Evolutionary conservation across 2,888 invertebrate species (phyloP), one percentile per base, ranked within the genome.

Genomic region (Netelia fuscicornis): DNA sequence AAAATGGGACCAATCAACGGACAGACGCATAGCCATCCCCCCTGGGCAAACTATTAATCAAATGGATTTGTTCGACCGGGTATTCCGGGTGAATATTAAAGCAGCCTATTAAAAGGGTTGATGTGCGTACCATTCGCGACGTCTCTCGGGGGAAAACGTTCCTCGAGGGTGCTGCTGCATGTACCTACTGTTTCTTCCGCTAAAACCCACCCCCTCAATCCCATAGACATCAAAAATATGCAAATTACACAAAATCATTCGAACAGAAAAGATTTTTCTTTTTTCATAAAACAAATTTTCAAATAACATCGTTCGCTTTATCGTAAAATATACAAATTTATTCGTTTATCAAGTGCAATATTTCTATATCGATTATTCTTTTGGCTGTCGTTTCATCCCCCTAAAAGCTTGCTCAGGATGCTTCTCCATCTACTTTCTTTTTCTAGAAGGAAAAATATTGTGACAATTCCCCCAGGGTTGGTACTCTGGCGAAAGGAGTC

Each of bases 21-120:
- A 25, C 60, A 68, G 77, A 48, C 68, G 54, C 37, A 25, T 10
- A 42, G 37, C 23, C 13, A 81, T 44, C 0, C 68, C 85, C 81
- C 85, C 30, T 82, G 85, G 82, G 85, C 71, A 85, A 85, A 85
- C 87, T 90, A 89, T 91, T 91, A 91, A 92, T 90, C 90, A 90
- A 86, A 86, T 86, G 89, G 89, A 89, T 88, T 90, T 89, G 91
- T 91, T 89, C 87, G 83, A 30, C 78, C 70, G 77, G 83, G 86
- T 86, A 88, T 88, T 88, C 75, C 86, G 88, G 89, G 84, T 90
- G 91, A 91, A 92, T 91, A 91, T 90, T 91, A 88, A 90, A 91
- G 87, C 86, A 88, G 87, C 70, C 70, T 85, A 84, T 89, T 88
- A 85, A 86, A 89, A 88, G 91, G 91, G 91, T 90, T 89, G 87